These are phyloP conservation scores for Sciurus niger DNA, from an alignment of 2,113 vertebrate species.

Conservation along the genomic window DNA sequence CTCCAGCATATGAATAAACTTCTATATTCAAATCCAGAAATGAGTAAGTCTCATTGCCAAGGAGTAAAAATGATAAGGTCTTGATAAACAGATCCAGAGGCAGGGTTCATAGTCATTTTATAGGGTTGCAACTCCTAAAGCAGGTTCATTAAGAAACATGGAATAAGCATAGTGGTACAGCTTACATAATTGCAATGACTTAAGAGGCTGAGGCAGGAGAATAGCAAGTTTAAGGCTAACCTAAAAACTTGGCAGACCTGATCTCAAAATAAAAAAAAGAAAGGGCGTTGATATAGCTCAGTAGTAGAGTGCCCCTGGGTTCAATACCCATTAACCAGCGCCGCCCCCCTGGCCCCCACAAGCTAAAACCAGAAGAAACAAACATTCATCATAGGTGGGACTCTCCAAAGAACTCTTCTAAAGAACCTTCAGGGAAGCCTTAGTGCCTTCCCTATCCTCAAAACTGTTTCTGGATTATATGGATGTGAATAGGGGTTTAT, in stretches of 20 bases:
- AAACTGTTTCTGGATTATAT: neutral
- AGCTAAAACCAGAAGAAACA: too few species aligned
- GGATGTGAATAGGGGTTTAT: neutral
- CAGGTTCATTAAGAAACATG: neutral
- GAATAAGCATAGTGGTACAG: too few species aligned
- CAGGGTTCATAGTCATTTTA: neutral
- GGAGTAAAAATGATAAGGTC: slow-evolving; percentile 42
- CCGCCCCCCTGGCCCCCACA: too few species aligned
- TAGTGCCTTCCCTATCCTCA: neutral
- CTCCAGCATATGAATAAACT: slow-evolving; percentile 66
- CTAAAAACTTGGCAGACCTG: too few species aligned
- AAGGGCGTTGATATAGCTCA: too few species aligned
- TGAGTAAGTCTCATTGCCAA: slow-evolving; percentile 65
- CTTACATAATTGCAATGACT: too few species aligned
- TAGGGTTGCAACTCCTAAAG: neutral
- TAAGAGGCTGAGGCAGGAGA: too few species aligned
- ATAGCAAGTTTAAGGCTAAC: too few species aligned
- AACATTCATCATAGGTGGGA: neutral
- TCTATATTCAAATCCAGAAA: slow-evolving; percentile 61
- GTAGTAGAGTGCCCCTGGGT: too few species aligned
- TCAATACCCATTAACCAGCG: too few species aligned
- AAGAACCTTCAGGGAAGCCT: neutral
- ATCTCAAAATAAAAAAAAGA: too few species aligned
- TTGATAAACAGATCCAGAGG: slow-evolving; percentile 61
- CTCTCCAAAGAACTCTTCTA: neutral